These are phyloP conservation scores for Aphelenchoides besseyi DNA, from an alignment of 1,140 invertebrate species.

Conservation along the genomic window DNA sequence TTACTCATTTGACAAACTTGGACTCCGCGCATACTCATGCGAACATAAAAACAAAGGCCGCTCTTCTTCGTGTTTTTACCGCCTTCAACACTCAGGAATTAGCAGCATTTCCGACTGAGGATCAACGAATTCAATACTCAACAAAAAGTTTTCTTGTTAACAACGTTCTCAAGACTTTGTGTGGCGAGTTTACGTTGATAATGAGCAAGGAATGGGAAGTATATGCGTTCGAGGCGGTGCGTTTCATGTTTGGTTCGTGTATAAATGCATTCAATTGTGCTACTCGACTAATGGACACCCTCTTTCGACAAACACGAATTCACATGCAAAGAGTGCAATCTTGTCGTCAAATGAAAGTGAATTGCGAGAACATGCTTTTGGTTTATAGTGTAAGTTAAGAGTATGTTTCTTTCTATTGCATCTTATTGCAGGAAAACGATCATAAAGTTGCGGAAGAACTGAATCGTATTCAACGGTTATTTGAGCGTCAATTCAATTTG, in stretches of 20 bases:
- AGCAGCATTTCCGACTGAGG: neutral
- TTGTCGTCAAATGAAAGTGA: neutral
- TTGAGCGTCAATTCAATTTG: no score
- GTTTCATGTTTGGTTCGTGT: neutral
- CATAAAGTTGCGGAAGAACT: no score
- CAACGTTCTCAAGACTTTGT: neutral
- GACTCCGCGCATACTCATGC: neutral
- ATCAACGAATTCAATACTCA: neutral
- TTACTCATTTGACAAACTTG: neutral
- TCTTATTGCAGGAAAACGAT: neutral
- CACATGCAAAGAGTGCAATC: neutral
- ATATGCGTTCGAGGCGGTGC: neutral
- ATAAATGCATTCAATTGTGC: neutral
- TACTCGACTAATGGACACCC: neutral
- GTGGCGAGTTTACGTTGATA: neutral
- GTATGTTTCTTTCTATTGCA: neutral
- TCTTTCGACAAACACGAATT: neutral
- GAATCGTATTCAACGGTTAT: no score
- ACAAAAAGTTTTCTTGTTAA: neutral
- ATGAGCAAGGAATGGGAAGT: neutral
- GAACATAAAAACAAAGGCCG: neutral
- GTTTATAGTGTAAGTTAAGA: neutral
- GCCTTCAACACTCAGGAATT: neutral
- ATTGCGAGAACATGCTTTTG: neutral
- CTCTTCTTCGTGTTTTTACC: neutral